Evolutionary conservation across 2,797 vertebrate species (phyloP), one percentile per base, ranked within the genome.

Genomic region (Protosalanx chinensis): DNA sequence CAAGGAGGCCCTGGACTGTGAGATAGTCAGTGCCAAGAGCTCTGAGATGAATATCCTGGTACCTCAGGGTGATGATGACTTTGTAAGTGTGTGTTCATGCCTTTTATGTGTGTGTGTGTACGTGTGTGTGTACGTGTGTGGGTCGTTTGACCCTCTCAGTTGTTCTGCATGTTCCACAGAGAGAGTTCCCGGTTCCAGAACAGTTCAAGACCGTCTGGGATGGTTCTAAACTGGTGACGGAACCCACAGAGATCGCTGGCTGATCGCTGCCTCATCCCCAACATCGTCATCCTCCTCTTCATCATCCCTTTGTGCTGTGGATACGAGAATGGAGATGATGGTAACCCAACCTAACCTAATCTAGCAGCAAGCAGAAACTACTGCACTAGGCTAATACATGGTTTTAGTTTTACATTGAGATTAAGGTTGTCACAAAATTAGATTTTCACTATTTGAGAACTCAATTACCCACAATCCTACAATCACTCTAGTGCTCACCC

Each of bases 191-290:
- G 0, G 91, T 99, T 81, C 98, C 97, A 5, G 98, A 99, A 86
- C 97, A 99, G 92, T 99, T 96, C 91, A 98, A 98, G 92, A 99
- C 97, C 0, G 81, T 94, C 18, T 99, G 98, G 98, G 91, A 97
- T 67, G 96, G 97, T 71, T 94, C 94, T 82, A 97, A 94, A 87
- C 86, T 99, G 90, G 90, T 97, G 91, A 98, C 98, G 70, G 97
- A 98, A 82, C 95, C 97, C 73, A 94, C 95, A 62, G 96, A 99
- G 90, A 98, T 98, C 4, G 93, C 98, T 84, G 97, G 93, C 72
- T 99, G 90, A 94, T 78, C 65, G 81, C 78, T 66, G 13, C 29
- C 4, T 32, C 35, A 1, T 71, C 46, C 0, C 63, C 69, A 20
- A 4, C 59, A 78, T 16, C 15, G 33, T 35, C 37, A 56, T 32